Evolutionary conservation across 2,888 invertebrate species (phyloP).

Genomic region (Branchipolynoe longqiensis): DNA sequence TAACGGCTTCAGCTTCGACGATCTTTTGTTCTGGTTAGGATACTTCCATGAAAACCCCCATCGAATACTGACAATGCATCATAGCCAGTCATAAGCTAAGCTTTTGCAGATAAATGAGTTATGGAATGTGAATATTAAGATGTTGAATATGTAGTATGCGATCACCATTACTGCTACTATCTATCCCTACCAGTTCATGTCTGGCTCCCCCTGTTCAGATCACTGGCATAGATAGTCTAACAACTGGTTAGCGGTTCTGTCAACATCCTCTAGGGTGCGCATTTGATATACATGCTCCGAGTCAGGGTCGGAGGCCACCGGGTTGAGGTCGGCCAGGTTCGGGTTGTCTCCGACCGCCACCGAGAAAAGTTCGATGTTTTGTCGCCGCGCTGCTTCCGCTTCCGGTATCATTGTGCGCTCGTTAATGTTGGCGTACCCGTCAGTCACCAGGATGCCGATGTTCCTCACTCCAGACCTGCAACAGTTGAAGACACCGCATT

Average conservation of each 20-base stretch:
- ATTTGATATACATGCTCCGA: constrained; percentile 70
- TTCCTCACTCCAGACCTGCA: constrained; percentile 60
- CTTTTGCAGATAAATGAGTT: too few relatives aligned
- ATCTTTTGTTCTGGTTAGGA: too few relatives aligned
- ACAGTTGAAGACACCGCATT: too few relatives aligned
- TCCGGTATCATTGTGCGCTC: constrained; percentile 62
- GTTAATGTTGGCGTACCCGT: constrained; percentile 68
- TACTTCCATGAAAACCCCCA: too few relatives aligned
- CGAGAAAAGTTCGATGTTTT: constrained; percentile 61
- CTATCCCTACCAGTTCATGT: too few relatives aligned
- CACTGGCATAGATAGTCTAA: constrained; percentile 57
- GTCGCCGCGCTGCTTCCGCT: constrained; percentile 61
- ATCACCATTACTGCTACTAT: too few relatives aligned
- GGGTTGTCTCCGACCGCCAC: constrained; percentile 63
- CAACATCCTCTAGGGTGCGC: constrained; percentile 32
- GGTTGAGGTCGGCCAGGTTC: constrained; percentile 71
- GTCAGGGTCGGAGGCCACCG: constrained; percentile 75
- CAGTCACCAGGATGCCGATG: constrained; percentile 65
- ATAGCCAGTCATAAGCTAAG: too few relatives aligned
- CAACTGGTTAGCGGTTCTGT: constrained; percentile 17
- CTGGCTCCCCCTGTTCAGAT: too few relatives aligned
- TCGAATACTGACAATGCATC: too few relatives aligned
- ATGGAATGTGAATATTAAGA: too few relatives aligned
- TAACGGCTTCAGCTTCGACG: too few relatives aligned
- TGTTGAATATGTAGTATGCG: too few relatives aligned